Percentiles rank a stretch among this genome's conserved stretches.
phyloP scores from a whole-genome alignment of 2,797 vertebrate species.

The Arrhamphus sclerolepis region DNA sequence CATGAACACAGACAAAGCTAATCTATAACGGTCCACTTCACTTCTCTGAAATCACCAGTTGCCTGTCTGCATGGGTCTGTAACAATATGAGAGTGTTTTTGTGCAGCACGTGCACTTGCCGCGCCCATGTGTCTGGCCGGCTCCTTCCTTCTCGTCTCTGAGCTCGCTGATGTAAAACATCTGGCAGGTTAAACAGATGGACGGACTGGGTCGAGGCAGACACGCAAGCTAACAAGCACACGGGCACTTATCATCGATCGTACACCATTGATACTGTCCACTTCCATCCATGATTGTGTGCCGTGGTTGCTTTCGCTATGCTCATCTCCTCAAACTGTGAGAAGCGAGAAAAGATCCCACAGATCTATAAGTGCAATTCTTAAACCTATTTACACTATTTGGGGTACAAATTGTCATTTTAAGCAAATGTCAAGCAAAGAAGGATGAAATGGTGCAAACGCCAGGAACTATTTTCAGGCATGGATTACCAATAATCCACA shows the following conservation, averaged over 20 bases:
- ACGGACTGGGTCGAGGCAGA: constrained; percentile 66
- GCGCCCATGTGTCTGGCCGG: constrained; percentile 38
- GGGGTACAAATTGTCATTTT: no score
- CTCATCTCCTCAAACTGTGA: no score
- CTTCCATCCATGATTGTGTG: no score
- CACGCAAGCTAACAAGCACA: constrained; percentile 12
- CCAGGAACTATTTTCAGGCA: not conserved
- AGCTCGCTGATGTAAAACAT: constrained; percentile 68
- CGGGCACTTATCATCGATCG: constrained; percentile 17
- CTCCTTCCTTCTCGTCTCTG: constrained; percentile 12
- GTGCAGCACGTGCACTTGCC: constrained; percentile 29
- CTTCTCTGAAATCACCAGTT: not conserved
- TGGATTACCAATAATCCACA: not conserved
- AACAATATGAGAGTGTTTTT: constrained; percentile 1
- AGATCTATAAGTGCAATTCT: no score
- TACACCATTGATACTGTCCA: no score
- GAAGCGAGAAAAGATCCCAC: no score
- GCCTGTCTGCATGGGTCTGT: constrained; percentile 7
- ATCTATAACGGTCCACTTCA: not conserved
- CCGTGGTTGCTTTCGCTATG: no score
- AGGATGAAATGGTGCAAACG: not conserved
- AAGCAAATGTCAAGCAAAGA: not conserved
- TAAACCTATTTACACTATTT: no score
- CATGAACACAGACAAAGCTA: not conserved
- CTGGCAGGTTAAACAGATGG: constrained; percentile 62